Conservation (phyloP, 2,888 invertebrate species). For the Epirrhoe tristata region DNA sequence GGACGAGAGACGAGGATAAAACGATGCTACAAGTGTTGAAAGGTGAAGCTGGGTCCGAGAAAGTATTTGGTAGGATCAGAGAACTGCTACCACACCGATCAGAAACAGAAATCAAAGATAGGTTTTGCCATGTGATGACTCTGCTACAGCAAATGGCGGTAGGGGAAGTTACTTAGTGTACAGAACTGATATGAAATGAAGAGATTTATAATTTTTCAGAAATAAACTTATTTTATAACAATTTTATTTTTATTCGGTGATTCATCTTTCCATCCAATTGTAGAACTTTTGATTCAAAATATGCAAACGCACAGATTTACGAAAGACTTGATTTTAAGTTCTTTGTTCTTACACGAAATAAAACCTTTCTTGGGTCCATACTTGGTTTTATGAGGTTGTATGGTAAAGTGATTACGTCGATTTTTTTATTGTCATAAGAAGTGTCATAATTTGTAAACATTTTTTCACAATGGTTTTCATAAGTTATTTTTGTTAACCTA, state of each 20-base stretch:
- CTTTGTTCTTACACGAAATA: too few relatives aligned
- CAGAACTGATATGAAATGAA: conserved; percentile 56
- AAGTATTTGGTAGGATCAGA: conserved; percentile 86
- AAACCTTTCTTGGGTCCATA: too few relatives aligned
- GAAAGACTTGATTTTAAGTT: too few relatives aligned
- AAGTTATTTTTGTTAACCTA: conserved; percentile 16
- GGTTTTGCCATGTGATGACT: conserved; percentile 86
- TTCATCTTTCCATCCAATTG: neutral
- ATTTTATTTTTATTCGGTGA: conserved; percentile 5
- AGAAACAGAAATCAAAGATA: conserved; percentile 85
- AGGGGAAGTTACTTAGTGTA: conserved; percentile 72
- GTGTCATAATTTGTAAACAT: conserved; percentile 27
- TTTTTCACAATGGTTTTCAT: conserved; percentile 18
- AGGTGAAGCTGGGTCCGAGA: conserved; percentile 87
- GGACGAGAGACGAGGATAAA: conserved; percentile 94
- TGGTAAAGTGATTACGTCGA: too few relatives aligned
- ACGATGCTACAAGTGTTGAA: conserved; percentile 91
- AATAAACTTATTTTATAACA: conserved; percentile 58
- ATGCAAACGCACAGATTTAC: too few relatives aligned
- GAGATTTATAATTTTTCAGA: conserved; percentile 75
- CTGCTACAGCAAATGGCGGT: conserved; percentile 87
- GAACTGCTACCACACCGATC: conserved; percentile 84
- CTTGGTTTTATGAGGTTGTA: too few relatives aligned
- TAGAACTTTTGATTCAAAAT: too few relatives aligned
- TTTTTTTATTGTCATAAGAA: conserved; percentile 11